Evolutionary conservation across 2,113 vertebrate genomes (phyloP).

Genomic region (Tupaia tana): DNA sequence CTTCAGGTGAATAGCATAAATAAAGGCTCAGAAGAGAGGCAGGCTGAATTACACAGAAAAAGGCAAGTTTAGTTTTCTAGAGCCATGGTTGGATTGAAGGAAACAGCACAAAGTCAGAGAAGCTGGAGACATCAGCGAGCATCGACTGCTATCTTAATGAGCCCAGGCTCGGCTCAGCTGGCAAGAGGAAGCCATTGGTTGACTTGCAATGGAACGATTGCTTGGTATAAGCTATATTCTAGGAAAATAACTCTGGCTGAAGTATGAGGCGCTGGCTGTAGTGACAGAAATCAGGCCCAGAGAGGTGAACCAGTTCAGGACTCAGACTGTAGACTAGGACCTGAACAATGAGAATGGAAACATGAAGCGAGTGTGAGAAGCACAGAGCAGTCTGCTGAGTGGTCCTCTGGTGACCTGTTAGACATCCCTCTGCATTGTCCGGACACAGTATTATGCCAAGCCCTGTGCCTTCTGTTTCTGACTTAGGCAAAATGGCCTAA

Average conservation of each 20-base stretch:
- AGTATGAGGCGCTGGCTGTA: not conserved
- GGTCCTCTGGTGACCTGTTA: not conserved
- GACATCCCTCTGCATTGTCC: not conserved
- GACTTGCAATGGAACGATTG: not conserved
- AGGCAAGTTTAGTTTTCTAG: not conserved
- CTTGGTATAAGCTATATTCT: not conserved
- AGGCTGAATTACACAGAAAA: not conserved
- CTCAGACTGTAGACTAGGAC: not conserved
- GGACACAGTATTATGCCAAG: accelerated
- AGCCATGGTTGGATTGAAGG: not conserved
- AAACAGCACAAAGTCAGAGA: no score
- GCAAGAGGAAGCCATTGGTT: not conserved
- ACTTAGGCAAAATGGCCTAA: not conserved
- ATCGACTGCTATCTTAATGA: accelerated
- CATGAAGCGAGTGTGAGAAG: not conserved
- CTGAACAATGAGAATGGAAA: not conserved
- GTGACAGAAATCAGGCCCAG: not conserved
- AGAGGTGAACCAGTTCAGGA: not conserved
- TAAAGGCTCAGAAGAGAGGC: not conserved
- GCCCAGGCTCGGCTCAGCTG: not conserved
- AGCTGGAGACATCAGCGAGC: not conserved
- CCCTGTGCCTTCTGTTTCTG: not conserved
- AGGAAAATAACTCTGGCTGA: not conserved
- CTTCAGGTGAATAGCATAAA: not conserved
- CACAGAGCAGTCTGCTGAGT: no score